Evolutionary conservation across 2,113 vertebrate species (phyloP).

Genomic region (Alligator sinensis): DNA sequence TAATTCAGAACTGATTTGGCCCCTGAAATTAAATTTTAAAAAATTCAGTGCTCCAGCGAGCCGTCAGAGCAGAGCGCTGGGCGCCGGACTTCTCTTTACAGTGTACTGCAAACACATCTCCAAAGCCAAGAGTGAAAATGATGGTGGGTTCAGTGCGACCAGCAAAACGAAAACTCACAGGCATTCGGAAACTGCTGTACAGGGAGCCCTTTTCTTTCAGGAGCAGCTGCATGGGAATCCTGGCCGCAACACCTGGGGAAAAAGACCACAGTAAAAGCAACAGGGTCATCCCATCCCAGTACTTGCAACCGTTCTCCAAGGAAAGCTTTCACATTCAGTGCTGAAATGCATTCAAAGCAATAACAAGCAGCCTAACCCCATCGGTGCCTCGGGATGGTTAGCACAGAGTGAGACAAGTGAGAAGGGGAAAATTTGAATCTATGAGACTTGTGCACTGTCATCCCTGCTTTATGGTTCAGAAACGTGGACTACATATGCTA

Average conservation of each 20-base stretch:
- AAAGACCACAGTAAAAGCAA: not conserved
- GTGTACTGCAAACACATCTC: too few relatives aligned
- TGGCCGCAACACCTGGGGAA: not conserved
- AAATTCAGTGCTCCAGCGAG: too few relatives aligned
- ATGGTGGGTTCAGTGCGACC: too few relatives aligned
- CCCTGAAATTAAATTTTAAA: too few relatives aligned
- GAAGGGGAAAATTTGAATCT: not conserved
- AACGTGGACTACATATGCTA: too few relatives aligned
- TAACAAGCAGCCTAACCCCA: not conserved
- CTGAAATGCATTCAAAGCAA: not conserved
- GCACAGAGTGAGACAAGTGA: not conserved
- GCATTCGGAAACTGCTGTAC: constrained; percentile 25
- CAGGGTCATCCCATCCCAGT: not conserved
- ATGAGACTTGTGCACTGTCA: too few relatives aligned
- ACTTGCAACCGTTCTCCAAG: too few relatives aligned
- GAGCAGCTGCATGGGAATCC: constrained; percentile 17
- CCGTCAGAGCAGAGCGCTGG: too few relatives aligned
- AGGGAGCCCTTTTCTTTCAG: constrained; percentile 11
- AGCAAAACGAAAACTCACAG: not conserved
- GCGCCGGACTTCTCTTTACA: too few relatives aligned
- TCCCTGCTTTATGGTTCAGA: too few relatives aligned
- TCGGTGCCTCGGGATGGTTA: not conserved
- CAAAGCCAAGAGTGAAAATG: too few relatives aligned
- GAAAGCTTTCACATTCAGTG: not conserved
- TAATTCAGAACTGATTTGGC: too few relatives aligned